Base-by-base conservation (phyloP, 2,888 invertebrate genomes). In the Melieria omissa region DNA sequence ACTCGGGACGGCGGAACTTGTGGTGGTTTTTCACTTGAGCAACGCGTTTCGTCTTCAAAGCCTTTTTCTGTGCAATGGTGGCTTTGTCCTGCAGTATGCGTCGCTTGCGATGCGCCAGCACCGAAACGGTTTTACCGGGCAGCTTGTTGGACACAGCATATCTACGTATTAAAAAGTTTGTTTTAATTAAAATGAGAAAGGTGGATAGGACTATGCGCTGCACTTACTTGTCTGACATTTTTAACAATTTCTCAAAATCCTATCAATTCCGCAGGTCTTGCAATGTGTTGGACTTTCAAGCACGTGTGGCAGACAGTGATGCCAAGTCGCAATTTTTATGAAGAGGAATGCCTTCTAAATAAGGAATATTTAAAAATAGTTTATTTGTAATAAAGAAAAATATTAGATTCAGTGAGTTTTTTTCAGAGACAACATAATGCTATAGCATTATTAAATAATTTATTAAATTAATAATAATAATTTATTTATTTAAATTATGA, bases 61-160 rank as follows among this genome's bases (percentile, higher is more conserved):
- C 78, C 46, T 81, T 80, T 63, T 82, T 84, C 69, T 87, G 86
- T 46, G 83, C 82, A 9, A 85, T 68, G 0, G 82, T 80, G 0
- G 85, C 76, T 74, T 86, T 81, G 62, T 86, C 84, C 71, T 86
- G 84, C 1, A 81, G 79, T 63, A 87, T 85, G 42, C 87, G 82
- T 9, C 85, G 80, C 72, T 85, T 86, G 52, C 87, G 86, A 71
- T 87, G 88, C n/a, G 83, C 82, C 12, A 87, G 81, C 52, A 87
- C 83, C 5, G 86, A 85, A 0, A 87, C 83, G 65, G 86, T 86
- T 79, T 87, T 87, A 12, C 86, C 86, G 29, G 87, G 87, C 58
- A 87, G 74, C 79, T 87, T 87, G 73, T 87, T 87, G 14, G 87
- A 82, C 5, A 87, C 85, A 0, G 87, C 86, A 77, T 86, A 87